Conservation (phyloP, 2,113 vertebrate genomes). For the Gymnogyps californianus region DNA sequence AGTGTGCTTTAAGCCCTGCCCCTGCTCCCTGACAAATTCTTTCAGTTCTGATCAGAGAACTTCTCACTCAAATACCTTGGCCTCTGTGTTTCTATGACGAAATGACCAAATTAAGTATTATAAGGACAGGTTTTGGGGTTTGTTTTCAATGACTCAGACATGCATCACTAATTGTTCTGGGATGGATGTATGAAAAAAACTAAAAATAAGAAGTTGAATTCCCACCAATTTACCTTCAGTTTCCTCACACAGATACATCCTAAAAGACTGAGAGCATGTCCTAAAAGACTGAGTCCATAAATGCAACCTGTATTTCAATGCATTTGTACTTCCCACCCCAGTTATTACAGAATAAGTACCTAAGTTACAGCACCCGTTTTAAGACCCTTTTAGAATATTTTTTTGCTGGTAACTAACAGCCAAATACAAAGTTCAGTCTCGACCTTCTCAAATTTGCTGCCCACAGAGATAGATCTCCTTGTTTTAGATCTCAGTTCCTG, state of each 20-base stretch:
- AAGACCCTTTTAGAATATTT: not conserved
- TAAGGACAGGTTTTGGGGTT: not conserved
- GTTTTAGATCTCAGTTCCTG: not conserved
- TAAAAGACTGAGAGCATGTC: not conserved
- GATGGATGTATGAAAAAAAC: not conserved
- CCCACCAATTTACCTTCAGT: not conserved
- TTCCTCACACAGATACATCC: accelerated
- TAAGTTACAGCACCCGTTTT: not conserved
- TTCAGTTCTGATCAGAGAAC: not conserved
- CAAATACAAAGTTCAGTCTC: not conserved
- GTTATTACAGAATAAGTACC: not conserved
- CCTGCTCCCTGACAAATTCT: not conserved
- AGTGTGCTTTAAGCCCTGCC: not conserved
- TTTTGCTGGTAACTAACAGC: not conserved
- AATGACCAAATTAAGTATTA: not conserved
- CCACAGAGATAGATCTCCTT: not conserved
- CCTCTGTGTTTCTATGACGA: not conserved
- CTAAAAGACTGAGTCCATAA: not conserved
- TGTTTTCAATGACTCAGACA: not conserved
- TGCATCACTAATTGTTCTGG: not conserved
- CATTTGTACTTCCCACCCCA: not conserved
- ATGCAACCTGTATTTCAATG: not conserved
- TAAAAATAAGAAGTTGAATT: not conserved
- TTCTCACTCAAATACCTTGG: not conserved
- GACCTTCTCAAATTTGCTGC: not conserved